Conservation (phyloP, 2,113 vertebrate genomes). For the Hippocampus abdominalis region DNA sequence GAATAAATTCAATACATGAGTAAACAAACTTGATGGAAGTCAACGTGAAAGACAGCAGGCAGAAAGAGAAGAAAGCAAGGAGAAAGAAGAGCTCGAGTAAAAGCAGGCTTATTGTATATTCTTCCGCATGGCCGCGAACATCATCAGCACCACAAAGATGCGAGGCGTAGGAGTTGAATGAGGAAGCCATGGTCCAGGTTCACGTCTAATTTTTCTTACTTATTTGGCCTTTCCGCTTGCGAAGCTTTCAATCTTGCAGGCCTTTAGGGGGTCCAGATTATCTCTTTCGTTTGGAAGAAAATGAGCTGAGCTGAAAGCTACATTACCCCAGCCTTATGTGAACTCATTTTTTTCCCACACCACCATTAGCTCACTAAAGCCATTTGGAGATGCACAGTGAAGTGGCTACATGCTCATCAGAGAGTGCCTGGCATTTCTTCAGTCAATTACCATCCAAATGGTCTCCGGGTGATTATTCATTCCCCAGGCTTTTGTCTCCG, state of each 20-base stretch:
- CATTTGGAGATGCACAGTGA: constrained; percentile 66
- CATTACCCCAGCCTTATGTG: constrained; percentile 61
- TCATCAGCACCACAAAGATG: constrained; percentile 12
- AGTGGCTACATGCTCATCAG: constrained; percentile 65
- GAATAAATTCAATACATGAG: neutral
- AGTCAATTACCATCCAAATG: constrained; percentile 64
- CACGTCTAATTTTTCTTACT: constrained; percentile 59
- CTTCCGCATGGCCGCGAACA: constrained; percentile 4
- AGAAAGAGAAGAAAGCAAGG: neutral
- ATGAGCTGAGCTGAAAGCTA: constrained; percentile 65
- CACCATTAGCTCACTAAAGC: constrained; percentile 59
- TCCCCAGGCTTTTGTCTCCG: constrained; percentile 34
- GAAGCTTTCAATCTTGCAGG: constrained; percentile 60
- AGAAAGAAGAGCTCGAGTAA: neutral
- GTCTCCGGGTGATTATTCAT: constrained; percentile 55
- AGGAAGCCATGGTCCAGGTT: constrained; percentile 51
- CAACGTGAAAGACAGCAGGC: neutral
- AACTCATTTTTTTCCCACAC: constrained; percentile 57
- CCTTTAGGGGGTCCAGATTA: constrained; percentile 66
- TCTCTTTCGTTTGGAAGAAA: constrained; percentile 67
- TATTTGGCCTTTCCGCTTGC: constrained; percentile 57
- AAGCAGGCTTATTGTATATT: constrained; percentile 1
- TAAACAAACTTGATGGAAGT: neutral
- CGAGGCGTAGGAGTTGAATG: constrained; percentile 34
- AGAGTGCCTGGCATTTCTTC: constrained; percentile 61